These are phyloP conservation scores for Rhabdophis nuchalis DNA, from an alignment of 2,797 vertebrate genomes.

Conservation along the genomic window DNA sequence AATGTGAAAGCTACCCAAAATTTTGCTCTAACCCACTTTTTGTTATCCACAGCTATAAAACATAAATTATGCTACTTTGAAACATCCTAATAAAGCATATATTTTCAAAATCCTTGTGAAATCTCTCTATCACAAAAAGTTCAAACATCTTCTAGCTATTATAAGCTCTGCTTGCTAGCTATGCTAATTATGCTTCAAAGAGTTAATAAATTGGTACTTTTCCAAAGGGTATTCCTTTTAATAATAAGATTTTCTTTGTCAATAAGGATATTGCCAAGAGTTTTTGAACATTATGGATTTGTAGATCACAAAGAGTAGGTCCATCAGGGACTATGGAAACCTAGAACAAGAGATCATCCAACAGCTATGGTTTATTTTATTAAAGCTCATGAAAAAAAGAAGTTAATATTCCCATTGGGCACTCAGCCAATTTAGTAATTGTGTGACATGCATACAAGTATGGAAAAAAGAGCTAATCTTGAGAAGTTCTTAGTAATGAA, in stretches of 20 bases:
- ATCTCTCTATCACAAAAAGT: slow-evolving; percentile 53
- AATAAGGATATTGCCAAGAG: slow-evolving; percentile 3
- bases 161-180: slow-evolving; percentile 40
- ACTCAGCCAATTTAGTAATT: slow-evolving; percentile 52
- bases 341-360: slow-evolving; percentile 32
- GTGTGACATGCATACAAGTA: slow-evolving; percentile 44
- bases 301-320: slow-evolving; percentile 30
- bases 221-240: slow-evolving; percentile 25
- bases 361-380: slow-evolving; percentile 31
- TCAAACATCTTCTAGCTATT: slow-evolving; percentile 58
- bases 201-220: slow-evolving; percentile 41
- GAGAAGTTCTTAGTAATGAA: slow-evolving; percentile 38
- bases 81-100: slow-evolving; percentile 42
- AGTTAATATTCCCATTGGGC: slow-evolving; percentile 33
- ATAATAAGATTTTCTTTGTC: slow-evolving; percentile 43
- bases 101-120: slow-evolving; percentile 45
- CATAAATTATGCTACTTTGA: slow-evolving; percentile 27
- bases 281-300: slow-evolving; percentile 22
- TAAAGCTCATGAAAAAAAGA: slow-evolving; percentile 21
- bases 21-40: background rate
- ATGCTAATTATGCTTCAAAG: slow-evolving; percentile 31
- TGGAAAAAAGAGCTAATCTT: slow-evolving; percentile 43
- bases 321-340: background rate
- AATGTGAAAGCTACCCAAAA: background rate
- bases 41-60: background rate